Percentiles rank a stretch among this genome's conserved stretches.
Conservation (phyloP, 2,113 vertebrate genomes). For the Bothrops jararaca region DNA sequence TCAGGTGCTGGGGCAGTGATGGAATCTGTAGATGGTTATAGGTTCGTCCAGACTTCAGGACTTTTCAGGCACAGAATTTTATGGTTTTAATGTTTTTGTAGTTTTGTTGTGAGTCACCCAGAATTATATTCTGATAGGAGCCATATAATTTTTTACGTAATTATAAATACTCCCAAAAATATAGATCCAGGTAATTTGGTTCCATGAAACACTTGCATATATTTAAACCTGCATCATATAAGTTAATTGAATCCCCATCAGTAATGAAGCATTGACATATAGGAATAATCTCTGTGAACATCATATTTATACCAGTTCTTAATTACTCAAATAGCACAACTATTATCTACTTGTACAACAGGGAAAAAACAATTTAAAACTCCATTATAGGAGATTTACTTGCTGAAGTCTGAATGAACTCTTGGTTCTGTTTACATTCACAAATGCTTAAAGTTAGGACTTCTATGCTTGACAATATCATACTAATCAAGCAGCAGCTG, state of each 20-base stretch:
- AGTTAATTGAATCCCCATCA: not conserved
- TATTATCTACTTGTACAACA: not conserved
- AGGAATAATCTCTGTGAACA: not conserved
- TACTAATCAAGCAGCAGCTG: not conserved
- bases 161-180: not conserved
- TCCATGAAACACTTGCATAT: not conserved
- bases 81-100: not conserved
- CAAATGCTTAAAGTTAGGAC: not conserved
- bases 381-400: not conserved
- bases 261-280: not conserved
- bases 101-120: not conserved
- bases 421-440: not conserved
- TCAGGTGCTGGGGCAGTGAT: not conserved
- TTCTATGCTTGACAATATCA: not conserved
- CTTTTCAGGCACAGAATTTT: not conserved
- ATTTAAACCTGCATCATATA: not conserved
- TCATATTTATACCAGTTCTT: not conserved
- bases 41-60: not conserved
- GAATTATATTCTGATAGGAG: not conserved
- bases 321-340: not conserved
- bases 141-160: not conserved
- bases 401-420: not conserved
- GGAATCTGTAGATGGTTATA: not conserved
- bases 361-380: not conserved
- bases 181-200: not conserved